phyloP scores from a whole-genome alignment of 1,140 invertebrate species.

The Portunus trituberculatus region DNA sequence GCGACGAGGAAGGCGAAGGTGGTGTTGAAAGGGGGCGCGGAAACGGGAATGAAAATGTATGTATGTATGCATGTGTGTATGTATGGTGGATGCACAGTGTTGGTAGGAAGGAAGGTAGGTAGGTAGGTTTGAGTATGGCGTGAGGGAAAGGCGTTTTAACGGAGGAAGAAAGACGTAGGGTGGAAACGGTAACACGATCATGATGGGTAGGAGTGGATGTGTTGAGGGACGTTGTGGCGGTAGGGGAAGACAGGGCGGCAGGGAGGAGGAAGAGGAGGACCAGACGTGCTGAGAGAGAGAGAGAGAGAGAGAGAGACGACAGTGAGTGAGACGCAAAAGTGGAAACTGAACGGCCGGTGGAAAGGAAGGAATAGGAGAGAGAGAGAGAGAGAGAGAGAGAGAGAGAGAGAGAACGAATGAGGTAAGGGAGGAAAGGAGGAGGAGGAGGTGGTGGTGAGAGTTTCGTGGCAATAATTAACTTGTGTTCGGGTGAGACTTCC shows the following conservation, averaged over 20 bases:
- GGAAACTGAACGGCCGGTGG: not conserved
- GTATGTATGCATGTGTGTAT: too few relatives aligned
- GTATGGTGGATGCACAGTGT: not conserved
- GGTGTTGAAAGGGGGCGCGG: too few relatives aligned
- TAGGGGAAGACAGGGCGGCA: not conserved
- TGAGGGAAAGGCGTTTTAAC: not conserved
- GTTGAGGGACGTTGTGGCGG: not conserved
- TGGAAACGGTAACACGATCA: not conserved
- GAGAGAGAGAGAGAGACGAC: not conserved
- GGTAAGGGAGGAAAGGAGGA: not conserved
- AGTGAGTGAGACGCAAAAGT: not conserved
- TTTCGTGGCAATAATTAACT: too few relatives aligned
- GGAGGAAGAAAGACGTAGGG: not conserved
- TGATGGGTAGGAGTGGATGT: not conserved
- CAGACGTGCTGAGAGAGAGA: too few relatives aligned
- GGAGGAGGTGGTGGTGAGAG: too few relatives aligned
- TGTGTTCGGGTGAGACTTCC: too few relatives aligned
- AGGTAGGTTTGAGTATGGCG: not conserved
- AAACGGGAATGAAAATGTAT: too few relatives aligned
- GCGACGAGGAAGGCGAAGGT: not conserved
- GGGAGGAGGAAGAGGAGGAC: too few relatives aligned
- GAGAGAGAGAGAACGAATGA: not conserved
- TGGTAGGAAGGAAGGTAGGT: not conserved
- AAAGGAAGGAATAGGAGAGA: not conserved
- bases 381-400: slow-evolving; percentile 26